Evolutionary conservation across 2,797 vertebrate genomes (phyloP).

Genomic region (Adelosebastes latens): DNA sequence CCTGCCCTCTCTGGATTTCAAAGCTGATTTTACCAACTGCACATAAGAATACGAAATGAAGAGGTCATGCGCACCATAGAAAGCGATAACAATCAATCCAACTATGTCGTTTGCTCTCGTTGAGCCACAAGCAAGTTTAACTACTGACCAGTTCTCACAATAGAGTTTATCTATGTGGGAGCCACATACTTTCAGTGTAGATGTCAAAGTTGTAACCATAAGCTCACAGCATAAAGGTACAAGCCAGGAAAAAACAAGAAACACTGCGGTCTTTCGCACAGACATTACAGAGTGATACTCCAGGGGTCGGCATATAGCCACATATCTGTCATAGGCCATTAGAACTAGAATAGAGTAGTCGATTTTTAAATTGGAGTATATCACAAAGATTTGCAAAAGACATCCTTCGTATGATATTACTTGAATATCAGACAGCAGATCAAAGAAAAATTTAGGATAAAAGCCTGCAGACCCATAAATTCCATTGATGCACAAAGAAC

Average conservation of each 20-base stretch:
- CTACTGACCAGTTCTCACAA: conserved; percentile 66
- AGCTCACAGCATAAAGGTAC: conserved; percentile 29
- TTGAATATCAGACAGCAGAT: conserved; percentile 42
- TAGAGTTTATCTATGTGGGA: conserved; percentile 59
- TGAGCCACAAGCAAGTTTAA: conserved; percentile 53
- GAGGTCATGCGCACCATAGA: conserved; percentile 44
- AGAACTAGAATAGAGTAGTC: conserved; percentile 55
- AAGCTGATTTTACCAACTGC: not conserved
- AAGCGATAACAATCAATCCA: conserved; percentile 18
- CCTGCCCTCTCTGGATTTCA: conserved; percentile 13
- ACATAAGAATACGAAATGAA: not conserved
- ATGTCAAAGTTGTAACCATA: not conserved
- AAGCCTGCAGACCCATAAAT: conserved; percentile 60
- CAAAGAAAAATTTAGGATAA: conserved; percentile 55
- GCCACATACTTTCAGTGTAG: conserved; percentile 46
- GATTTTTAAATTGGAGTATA: conserved; percentile 40
- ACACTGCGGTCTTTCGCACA: not conserved
- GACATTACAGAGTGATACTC: conserved; percentile 64
- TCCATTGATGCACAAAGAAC: conserved; percentile 50
- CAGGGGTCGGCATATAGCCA: conserved; percentile 70
- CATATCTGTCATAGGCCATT: conserved; percentile 71
- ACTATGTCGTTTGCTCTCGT: conserved; percentile 3
- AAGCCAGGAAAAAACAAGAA: conserved; percentile 42
- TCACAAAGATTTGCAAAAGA: conserved; percentile 45
- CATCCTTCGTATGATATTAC: conserved; percentile 49